Conservation (phyloP, 2,888 invertebrate species). For the Itoplectis maculator region DNA sequence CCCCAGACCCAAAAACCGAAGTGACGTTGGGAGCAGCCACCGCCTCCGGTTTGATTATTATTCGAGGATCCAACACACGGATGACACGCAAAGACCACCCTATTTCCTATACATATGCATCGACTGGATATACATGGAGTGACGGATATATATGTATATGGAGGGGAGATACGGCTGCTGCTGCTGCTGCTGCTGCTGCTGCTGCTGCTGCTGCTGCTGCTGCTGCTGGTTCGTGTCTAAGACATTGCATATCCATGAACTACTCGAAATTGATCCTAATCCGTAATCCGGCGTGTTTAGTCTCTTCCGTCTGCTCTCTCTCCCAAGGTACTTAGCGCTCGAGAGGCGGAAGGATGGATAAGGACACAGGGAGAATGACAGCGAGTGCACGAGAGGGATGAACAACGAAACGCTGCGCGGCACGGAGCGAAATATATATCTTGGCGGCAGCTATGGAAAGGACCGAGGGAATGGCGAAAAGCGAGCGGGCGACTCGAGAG, state of each 20-base stretch:
- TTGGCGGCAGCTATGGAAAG: slow-evolving; percentile 7
- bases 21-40: slow-evolving; percentile 4
- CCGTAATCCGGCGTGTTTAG: slow-evolving; percentile 83
- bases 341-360: slow-evolving; percentile 67
- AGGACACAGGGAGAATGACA: slow-evolving; percentile 56
- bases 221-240: slow-evolving; percentile 60
- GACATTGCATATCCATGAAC: slow-evolving; percentile 81
- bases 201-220: too few species aligned
- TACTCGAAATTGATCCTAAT: slow-evolving; percentile 83
- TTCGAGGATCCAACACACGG: background rate
- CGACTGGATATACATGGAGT: background rate
- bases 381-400: slow-evolving; percentile 16
- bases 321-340: slow-evolving; percentile 80
- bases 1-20: background rate
- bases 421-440: slow-evolving; percentile 17
- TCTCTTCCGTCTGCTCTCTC: slow-evolving; percentile 81
- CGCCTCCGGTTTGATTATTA: slow-evolving; percentile 36
- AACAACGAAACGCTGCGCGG: too few species aligned
- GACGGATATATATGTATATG: slow-evolving; percentile 10
- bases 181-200: too few species aligned
- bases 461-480: slow-evolving; percentile 12
- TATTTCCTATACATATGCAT: slow-evolving; percentile 28
- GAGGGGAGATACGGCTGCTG: background rate
- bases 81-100: background rate
- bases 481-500: slow-evolving; percentile 4